These are phyloP conservation scores for Cynopterus brachyotis DNA, from an alignment of 2,113 vertebrate genomes.

Conservation along the genomic window DNA sequence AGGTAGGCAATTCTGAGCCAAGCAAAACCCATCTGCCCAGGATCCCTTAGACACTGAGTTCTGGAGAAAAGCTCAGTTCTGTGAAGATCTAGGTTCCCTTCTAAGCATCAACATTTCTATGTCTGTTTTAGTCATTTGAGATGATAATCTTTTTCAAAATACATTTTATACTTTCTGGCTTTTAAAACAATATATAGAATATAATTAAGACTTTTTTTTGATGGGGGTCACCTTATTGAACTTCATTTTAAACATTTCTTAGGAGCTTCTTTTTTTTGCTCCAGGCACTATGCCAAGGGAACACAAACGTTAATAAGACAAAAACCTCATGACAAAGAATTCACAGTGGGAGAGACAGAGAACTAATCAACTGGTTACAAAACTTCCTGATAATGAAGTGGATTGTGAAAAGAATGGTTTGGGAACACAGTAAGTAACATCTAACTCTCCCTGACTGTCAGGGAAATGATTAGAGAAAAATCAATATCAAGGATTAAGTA, in stretches of 20 bases:
- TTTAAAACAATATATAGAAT: background rate
- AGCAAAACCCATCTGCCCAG: background rate
- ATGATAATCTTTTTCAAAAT: conserved; percentile 20
- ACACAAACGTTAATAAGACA: background rate
- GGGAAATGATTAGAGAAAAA: background rate
- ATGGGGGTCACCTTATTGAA: background rate
- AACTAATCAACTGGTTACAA: background rate
- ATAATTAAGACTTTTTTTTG: conserved; percentile 19
- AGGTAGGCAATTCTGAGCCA: background rate
- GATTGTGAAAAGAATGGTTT: background rate
- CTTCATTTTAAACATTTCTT: conserved; percentile 8
- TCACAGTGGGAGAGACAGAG: background rate
- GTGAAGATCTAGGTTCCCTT: background rate
- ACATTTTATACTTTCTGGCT: background rate
- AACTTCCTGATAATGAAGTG: background rate
- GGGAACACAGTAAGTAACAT: background rate
- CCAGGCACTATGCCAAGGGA: background rate
- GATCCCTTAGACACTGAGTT: background rate
- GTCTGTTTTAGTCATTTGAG: background rate
- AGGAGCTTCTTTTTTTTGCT: background rate
- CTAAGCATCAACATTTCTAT: background rate
- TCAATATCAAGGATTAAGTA: background rate
- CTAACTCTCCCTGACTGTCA: background rate
- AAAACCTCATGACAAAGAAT: background rate
- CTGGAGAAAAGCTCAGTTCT: background rate